Base-by-base conservation (phyloP, 2,888 invertebrate genomes). In the Lumbricus terrestris region DNA sequence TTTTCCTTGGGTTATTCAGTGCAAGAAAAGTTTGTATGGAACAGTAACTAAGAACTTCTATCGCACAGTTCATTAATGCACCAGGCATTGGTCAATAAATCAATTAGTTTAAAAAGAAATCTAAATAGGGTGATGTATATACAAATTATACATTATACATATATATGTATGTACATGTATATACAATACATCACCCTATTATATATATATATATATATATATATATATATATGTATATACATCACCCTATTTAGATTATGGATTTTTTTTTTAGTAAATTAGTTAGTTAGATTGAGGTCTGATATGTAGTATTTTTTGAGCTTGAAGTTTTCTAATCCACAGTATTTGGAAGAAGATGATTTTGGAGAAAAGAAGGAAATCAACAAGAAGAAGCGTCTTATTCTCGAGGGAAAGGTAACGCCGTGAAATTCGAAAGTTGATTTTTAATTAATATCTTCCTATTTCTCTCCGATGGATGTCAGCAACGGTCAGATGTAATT, bases 351-450 rank as follows among this genome's bases (percentile, higher is more conserved):
- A 93, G 97, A 98, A 94, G 97, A 96, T 91, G 97, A 98, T 95
- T 98, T 98, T 94, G 98, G 97, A 94, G 97, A 98, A 94, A 96
- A 97, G 92, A 97, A 96, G 94, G 96, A 96, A 93, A 97, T 97
- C 93, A 98, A 99, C 95, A 96, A 97, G 93, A 96, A 97, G 93
- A 99, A 98, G 95, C 96, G 97, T 91, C 96, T 98, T 96, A 96
- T 98, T 92, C 95, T 97, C 93, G 97, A 98, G 91, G 98, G 98
- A 8, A 96, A 97, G 91, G 93, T 92, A 85, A 37, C 34, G 11
- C 35, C 1, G 37, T 85, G 23, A 35, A 33, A 35, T 35, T 35
- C 85, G 23, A 85, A 6, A 23, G 35, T 37, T 35, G 29, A 69
- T n/a, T 69, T 29, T 13, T 69, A n/a, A 69, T 69, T 69, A 69